phyloP scores from a whole-genome alignment of 2,113 vertebrate species.

The Pelodiscus sinensis region DNA sequence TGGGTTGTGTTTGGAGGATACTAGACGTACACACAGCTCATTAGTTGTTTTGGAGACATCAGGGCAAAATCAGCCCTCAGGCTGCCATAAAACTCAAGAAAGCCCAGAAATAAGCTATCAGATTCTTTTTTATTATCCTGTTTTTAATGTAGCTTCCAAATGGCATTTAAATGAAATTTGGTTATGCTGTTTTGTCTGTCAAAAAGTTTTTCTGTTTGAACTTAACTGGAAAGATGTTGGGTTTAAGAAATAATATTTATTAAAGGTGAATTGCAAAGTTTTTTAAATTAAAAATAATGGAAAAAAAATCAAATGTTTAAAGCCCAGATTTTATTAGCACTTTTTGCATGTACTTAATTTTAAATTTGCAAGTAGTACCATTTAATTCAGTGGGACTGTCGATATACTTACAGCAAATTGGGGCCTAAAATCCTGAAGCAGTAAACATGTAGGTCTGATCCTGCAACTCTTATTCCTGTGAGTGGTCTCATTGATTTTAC shows the following conservation, averaged over 20 bases:
- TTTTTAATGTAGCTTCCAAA: constrained; percentile 55
- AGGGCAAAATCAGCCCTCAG: constrained; percentile 58
- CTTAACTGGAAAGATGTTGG: constrained; percentile 69
- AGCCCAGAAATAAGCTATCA: constrained; percentile 68
- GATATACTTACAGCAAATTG: neutral
- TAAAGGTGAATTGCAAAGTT: constrained; percentile 77
- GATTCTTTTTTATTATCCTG: constrained; percentile 28
- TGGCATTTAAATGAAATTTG: constrained; percentile 51
- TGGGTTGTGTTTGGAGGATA: constrained; percentile 65
- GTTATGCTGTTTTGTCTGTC: constrained; percentile 44
- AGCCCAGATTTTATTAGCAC: neutral
- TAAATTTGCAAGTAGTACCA: neutral
- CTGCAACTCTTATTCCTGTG: neutral
- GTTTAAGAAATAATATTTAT: constrained; percentile 75
- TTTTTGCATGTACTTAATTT: constrained; percentile 1
- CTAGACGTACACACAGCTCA: constrained; percentile 54
- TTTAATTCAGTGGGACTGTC: neutral
- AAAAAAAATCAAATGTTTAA: neutral
- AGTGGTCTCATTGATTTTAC: constrained; percentile 55
- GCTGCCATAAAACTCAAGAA: constrained; percentile 75
- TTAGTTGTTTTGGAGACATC: constrained; percentile 71
- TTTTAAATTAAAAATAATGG: constrained; percentile 34
- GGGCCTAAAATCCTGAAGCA: constrained; percentile 32
- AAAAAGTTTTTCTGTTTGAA: constrained; percentile 49
- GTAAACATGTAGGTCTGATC: constrained; percentile 41